Percentiles rank a stretch among this genome's conserved stretches.
Conservation (phyloP, 2,888 invertebrate genomes). For the Eubasilissa splendida region DNA sequence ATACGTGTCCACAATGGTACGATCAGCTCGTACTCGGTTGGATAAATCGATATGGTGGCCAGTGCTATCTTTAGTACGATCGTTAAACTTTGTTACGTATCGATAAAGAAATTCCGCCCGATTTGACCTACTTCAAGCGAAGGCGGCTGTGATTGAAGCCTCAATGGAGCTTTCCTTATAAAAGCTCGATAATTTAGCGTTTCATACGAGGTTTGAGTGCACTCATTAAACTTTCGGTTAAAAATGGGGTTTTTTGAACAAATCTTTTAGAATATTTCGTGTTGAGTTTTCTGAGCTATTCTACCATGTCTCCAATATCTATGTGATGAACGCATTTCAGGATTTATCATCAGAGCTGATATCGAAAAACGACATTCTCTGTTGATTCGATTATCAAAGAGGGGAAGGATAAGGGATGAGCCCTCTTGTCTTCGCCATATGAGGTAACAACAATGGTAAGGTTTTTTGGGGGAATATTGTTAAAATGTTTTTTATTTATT, state of each 20-base stretch:
- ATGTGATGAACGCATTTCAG: too few relatives aligned
- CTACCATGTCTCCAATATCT: too few relatives aligned
- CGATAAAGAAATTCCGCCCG: constrained; percentile 11
- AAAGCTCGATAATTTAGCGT: constrained; percentile 10
- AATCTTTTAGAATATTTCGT: not conserved
- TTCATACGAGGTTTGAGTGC: not conserved
- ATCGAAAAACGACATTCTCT: too few relatives aligned
- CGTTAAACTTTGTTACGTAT: constrained; percentile 25
- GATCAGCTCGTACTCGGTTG: not conserved
- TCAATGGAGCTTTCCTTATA: not conserved
- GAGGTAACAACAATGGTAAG: too few relatives aligned
- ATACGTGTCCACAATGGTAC: too few relatives aligned
- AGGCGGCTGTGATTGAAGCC: constrained; percentile 14
- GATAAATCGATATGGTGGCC: constrained; percentile 25
- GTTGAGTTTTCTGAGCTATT: too few relatives aligned
- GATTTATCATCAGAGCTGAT: too few relatives aligned
- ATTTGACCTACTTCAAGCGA: constrained; percentile 17
- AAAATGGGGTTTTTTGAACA: not conserved
- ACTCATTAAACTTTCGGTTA: not conserved
- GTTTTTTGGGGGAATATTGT: too few relatives aligned
- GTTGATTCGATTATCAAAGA: too few relatives aligned
- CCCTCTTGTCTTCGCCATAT: too few relatives aligned
- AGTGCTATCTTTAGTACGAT: constrained; percentile 11
- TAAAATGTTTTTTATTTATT: too few relatives aligned
- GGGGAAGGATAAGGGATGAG: too few relatives aligned